Evolutionary conservation across 1,140 invertebrate genomes (phyloP).

Genomic region (Drosophila arawakana): DNA sequence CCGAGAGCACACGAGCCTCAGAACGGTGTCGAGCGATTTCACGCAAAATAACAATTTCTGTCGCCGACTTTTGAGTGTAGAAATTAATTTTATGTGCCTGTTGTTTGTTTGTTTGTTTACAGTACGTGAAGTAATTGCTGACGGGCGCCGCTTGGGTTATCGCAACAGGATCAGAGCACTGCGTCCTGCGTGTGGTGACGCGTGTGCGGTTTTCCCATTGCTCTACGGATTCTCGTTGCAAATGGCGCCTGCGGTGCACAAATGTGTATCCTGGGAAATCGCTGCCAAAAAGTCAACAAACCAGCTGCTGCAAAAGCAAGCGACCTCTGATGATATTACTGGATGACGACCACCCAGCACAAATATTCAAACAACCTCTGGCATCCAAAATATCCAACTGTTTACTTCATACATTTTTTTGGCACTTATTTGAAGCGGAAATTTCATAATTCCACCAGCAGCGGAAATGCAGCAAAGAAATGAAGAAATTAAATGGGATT

Average conservation of each 20-base stretch:
- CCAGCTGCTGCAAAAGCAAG: slow-evolving; percentile 3
- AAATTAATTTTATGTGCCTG: slow-evolving; percentile 76
- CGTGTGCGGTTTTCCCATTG: slow-evolving; percentile 44
- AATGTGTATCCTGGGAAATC: slow-evolving; percentile 38
- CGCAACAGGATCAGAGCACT: slow-evolving; percentile 37
- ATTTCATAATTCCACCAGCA: slow-evolving; percentile 32
- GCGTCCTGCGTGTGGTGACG: slow-evolving; percentile 17
- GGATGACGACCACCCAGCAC: slow-evolving; percentile 14
- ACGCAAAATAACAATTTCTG: slow-evolving; percentile 74
- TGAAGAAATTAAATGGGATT: slow-evolving; percentile 19
- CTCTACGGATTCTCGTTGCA: slow-evolving; percentile 25
- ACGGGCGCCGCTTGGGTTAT: slow-evolving; percentile 53
- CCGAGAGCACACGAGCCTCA: slow-evolving; percentile 24
- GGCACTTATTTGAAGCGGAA: slow-evolving; percentile 52
- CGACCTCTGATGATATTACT: slow-evolving; percentile 11
- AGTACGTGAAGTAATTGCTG: slow-evolving; percentile 74
- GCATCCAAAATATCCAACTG: slow-evolving; percentile 14
- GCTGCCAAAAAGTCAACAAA: slow-evolving; percentile 52
- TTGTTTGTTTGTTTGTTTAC: slow-evolving; percentile 69
- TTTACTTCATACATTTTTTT: slow-evolving; percentile 22
- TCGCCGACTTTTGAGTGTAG: slow-evolving; percentile 57
- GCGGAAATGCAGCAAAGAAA: slow-evolving; percentile 62
- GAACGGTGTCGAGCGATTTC: slow-evolving; percentile 61
- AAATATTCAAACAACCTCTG: slow-evolving; percentile 3
- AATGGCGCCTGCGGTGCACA: slow-evolving; percentile 47